Conservation (phyloP, 2,797 vertebrate genomes). For the Mareca penelope region DNA sequence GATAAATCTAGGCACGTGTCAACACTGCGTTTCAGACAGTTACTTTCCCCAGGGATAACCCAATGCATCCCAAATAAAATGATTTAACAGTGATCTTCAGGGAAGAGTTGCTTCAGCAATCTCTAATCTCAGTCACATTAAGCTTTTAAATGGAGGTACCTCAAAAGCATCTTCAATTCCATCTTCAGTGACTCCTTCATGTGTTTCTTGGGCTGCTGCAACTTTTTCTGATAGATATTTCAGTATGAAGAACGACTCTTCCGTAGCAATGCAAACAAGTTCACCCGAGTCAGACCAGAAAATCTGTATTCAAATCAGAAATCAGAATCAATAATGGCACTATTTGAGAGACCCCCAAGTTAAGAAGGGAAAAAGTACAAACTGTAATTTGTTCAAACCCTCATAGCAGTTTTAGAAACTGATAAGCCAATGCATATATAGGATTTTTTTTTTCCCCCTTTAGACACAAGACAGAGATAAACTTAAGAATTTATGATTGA, state of each 20-base stretch:
- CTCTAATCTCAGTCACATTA: not conserved
- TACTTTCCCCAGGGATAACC: not conserved
- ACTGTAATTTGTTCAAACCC: not conserved
- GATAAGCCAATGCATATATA: not conserved
- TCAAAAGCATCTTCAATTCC: slow-evolving; percentile 99
- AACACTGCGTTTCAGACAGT: not conserved
- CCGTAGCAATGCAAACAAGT: slow-evolving; percentile 96
- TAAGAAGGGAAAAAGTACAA: not conserved
- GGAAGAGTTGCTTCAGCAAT: not conserved
- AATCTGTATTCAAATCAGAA: slow-evolving; percentile 80
- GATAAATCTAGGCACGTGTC: not conserved
- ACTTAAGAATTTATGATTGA: not conserved
- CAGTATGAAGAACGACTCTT: slow-evolving; percentile 98
- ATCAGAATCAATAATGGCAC: not conserved
- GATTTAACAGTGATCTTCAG: not conserved
- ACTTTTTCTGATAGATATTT: slow-evolving; percentile 97
- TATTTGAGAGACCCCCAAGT: not conserved
- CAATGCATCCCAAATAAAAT: not conserved
- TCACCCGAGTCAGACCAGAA: slow-evolving; percentile 99
- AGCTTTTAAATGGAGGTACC: slow-evolving; percentile 72
- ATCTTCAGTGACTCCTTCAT: slow-evolving; percentile 96
- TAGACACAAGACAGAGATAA: not conserved
- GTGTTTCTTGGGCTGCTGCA: slow-evolving; percentile 93
- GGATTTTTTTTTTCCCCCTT: not conserved
- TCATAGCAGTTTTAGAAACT: not conserved